Evolutionary conservation across 1,140 invertebrate species (phyloP).

Genomic region (Dinoponera quadriceps): DNA sequence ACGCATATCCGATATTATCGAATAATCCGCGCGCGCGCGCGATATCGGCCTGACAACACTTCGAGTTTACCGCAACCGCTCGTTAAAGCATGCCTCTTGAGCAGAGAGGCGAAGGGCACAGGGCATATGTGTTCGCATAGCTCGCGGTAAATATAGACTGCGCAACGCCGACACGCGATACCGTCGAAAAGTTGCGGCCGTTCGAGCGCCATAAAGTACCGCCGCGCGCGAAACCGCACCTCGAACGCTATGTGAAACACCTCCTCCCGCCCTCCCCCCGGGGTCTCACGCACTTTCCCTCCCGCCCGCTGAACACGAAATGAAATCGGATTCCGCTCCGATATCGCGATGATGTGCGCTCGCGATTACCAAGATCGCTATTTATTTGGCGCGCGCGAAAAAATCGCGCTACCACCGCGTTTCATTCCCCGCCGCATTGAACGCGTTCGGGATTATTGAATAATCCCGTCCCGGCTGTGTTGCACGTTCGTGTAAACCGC

Average conservation of each 20-base stretch:
- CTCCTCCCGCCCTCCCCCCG: no score
- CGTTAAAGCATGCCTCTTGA: constrained; percentile 48
- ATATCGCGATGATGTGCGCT: no score
- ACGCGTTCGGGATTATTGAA: constrained; percentile 11
- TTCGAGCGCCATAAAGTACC: constrained; percentile 8
- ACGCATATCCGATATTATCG: constrained; percentile 51
- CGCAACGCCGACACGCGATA: constrained; percentile 24
- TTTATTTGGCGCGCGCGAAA: no score
- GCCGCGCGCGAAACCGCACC: not conserved
- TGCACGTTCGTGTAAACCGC: no score
- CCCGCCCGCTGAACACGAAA: no score
- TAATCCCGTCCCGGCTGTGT: constrained; percentile 6
- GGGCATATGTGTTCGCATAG: not conserved
- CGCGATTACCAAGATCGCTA: no score
- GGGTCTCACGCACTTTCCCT: no score
- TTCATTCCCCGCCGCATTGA: not conserved
- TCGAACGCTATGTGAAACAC: not conserved
- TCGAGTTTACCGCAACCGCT: constrained; percentile 36
- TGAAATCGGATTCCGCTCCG: no score
- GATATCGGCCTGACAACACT: constrained; percentile 39
- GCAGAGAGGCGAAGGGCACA: constrained; percentile 43
- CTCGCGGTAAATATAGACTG: constrained; percentile 40
- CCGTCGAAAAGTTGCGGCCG: constrained; percentile 17
- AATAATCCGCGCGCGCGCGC: constrained; percentile 19
- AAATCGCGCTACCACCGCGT: no score